These are phyloP conservation scores for Hippolais icterina DNA, from an alignment of 2,113 vertebrate species.

Conservation along the genomic window DNA sequence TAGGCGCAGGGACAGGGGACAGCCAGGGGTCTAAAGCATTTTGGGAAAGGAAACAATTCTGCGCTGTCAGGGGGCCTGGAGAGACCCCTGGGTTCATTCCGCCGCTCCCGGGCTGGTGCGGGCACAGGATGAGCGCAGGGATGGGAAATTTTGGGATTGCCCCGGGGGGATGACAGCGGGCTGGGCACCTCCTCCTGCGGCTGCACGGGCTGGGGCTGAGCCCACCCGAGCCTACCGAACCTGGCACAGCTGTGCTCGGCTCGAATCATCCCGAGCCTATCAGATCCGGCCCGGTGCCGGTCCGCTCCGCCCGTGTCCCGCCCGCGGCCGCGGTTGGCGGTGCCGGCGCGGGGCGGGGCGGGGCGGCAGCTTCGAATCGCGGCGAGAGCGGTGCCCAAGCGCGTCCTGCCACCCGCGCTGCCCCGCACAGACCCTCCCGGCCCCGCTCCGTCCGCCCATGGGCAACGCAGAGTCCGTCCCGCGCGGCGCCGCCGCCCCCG, in stretches of 20 bases:
- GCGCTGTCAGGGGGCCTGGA: neutral
- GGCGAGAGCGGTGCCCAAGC: neutral
- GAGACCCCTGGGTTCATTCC: neutral
- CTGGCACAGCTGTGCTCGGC: accelerated
- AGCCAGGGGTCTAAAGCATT: neutral
- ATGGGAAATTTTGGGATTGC: neutral
- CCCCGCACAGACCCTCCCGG: neutral
- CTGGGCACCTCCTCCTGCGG: neutral
- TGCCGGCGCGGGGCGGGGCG: neutral
- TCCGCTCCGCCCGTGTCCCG: neutral
- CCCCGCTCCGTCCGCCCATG: neutral
- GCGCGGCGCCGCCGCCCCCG: neutral
- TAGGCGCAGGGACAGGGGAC: neutral
- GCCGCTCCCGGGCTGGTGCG: accelerated
- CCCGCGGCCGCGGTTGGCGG: neutral
- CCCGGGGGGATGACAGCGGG: neutral
- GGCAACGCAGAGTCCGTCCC: constrained; percentile 53
- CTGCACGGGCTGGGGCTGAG: neutral
- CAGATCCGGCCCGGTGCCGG: neutral
- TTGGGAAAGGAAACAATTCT: neutral
- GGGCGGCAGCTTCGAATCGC: constrained; percentile 43
- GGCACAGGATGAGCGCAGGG: neutral
- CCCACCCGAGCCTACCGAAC: accelerated
- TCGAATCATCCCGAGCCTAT: neutral
- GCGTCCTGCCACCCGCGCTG: accelerated